These are phyloP conservation scores for Opisthograptis luteolata DNA, from an alignment of 2,888 invertebrate species.

Conservation along the genomic window DNA sequence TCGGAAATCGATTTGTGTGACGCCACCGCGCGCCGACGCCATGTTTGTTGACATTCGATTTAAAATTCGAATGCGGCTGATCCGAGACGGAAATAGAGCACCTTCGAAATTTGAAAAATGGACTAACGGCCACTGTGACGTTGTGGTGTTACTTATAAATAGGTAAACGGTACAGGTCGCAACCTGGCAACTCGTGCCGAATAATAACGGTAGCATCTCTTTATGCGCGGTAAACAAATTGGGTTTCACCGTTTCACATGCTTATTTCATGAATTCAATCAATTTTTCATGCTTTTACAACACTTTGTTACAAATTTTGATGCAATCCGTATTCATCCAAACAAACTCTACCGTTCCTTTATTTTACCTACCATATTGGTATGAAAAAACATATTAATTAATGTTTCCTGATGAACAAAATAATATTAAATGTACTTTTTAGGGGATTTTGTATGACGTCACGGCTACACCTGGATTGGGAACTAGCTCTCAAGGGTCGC, in stretches of 20 bases:
- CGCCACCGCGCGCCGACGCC: constrained; percentile 58
- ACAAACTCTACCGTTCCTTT: too few species aligned
- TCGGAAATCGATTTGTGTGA: constrained; percentile 68
- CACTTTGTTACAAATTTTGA: too few species aligned
- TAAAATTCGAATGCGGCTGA: constrained; percentile 53
- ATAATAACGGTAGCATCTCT: constrained; percentile 50
- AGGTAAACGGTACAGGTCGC: constrained; percentile 53
- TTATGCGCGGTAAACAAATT: constrained; percentile 11
- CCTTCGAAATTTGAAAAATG: constrained; percentile 60
- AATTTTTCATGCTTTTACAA: constrained; percentile 3
- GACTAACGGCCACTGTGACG: constrained; percentile 51
- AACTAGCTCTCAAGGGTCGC: too few species aligned
- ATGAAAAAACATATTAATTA: too few species aligned
- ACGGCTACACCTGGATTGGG: too few species aligned
- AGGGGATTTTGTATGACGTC: too few species aligned
- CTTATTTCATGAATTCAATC: constrained; percentile 17
- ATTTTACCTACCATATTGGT: too few species aligned
- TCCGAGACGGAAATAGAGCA: constrained; percentile 62
- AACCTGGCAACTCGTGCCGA: constrained; percentile 58
- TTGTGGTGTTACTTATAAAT: constrained; percentile 51
- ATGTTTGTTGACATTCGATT: constrained; percentile 73
- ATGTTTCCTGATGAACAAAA: too few species aligned
- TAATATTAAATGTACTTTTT: too few species aligned
- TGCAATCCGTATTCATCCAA: too few species aligned
- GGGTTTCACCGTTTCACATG: constrained; percentile 8